Conservation (phyloP, 2,797 vertebrate species). For the Gadopsis marmoratus region DNA sequence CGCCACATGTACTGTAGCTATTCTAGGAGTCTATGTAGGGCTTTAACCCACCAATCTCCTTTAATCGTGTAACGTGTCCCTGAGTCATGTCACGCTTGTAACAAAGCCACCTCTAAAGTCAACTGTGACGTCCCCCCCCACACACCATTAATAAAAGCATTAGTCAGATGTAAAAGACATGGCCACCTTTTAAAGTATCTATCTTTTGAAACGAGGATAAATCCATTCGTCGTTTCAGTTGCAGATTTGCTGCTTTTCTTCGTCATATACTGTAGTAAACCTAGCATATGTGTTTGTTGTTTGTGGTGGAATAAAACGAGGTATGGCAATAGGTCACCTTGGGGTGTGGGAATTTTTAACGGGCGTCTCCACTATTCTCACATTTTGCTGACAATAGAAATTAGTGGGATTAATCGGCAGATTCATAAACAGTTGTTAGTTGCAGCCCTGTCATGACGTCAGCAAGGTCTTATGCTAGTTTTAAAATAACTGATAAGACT, state of each 20-base stretch:
- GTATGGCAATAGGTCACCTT: not conserved
- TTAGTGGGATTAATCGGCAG: not conserved
- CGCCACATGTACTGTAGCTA: conserved; percentile 43
- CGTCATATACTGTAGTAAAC: not conserved
- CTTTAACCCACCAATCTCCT: conserved; percentile 63
- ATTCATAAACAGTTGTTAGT: no score
- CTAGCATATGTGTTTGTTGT: not conserved
- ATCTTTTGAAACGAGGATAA: no score
- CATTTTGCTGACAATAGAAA: not conserved
- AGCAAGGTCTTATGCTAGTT: not conserved
- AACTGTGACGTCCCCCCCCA: conserved; percentile 62
- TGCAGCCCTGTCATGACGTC: not conserved
- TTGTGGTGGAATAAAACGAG: not conserved
- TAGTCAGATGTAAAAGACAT: conserved; percentile 4
- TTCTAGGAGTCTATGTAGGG: conserved; percentile 55
- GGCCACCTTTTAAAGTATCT: not conserved
- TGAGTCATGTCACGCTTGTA: conserved; percentile 46
- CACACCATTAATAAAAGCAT: conserved; percentile 45
- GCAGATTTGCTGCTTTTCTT: not conserved
- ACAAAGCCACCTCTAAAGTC: conserved; percentile 67
- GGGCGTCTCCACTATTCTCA: not conserved
- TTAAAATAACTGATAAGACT: conserved; percentile 26
- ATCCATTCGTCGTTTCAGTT: not conserved
- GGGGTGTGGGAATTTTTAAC: not conserved
- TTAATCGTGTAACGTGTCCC: conserved; percentile 62